Percentiles rank a stretch among this genome's conserved stretches.
These are phyloP conservation scores for Ptychadena robeensis DNA, from an alignment of 2,797 vertebrate genomes.

Conservation along the genomic window DNA sequence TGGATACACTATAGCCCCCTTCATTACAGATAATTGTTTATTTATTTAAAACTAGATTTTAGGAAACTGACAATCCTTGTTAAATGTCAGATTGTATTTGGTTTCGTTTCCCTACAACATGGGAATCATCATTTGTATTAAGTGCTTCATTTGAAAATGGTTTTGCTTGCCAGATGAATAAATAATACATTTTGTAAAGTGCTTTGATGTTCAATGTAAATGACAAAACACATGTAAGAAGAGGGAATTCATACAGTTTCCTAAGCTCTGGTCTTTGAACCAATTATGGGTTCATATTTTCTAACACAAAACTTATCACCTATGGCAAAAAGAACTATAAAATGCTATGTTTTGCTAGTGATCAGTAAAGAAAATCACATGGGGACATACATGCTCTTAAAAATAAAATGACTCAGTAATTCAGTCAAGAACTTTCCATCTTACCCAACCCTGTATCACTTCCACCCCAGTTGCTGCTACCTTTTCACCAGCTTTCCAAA, in stretches of 20 bases:
- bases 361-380: no score
- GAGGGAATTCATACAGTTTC: background rate
- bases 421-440: no score
- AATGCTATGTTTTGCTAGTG: no score
- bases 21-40: background rate
- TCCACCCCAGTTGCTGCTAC: no score
- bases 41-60: background rate
- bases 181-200: conserved; percentile 26
- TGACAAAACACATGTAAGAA: conserved; percentile 10
- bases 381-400: no score
- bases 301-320: no score
- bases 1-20: background rate
- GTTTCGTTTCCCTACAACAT: background rate
- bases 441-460: no score
- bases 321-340: no score
- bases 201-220: conserved; percentile 13
- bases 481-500: no score
- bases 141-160: conserved; percentile 27
- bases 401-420: no score
- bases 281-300: background rate
- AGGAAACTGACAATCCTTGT: background rate
- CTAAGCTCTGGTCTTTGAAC: background rate
- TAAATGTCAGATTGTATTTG: background rate
- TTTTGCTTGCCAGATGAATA: background rate
- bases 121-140: conserved; percentile 1